Evolutionary conservation across 2,888 invertebrate genomes (phyloP).

Genomic region (Luperina nickerlii): DNA sequence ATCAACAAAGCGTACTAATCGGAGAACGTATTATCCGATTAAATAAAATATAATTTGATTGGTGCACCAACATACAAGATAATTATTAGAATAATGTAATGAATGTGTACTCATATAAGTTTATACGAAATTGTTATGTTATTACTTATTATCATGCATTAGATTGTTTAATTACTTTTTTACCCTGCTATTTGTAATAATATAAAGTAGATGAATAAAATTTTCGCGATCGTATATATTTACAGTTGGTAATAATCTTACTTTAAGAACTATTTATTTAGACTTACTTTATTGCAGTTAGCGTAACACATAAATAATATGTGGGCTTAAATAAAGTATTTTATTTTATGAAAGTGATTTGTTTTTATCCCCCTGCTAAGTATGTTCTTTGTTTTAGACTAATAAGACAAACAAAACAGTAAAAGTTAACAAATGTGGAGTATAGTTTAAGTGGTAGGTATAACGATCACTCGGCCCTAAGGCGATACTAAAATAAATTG

Average conservation of each 20-base stretch:
- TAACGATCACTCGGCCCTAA: not conserved
- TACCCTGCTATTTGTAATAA: slow-evolving; percentile 60
- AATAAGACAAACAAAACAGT: not conserved
- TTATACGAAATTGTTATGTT: slow-evolving; percentile 53
- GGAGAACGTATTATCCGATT: slow-evolving; percentile 52
- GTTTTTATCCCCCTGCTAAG: not conserved
- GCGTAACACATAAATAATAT: slow-evolving; percentile 80
- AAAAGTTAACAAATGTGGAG: not conserved
- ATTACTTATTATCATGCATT: slow-evolving; percentile 46
- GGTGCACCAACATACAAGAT: slow-evolving; percentile 77
- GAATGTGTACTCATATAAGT: slow-evolving; percentile 51
- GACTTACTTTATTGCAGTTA: slow-evolving; percentile 80
- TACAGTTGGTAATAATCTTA: slow-evolving; percentile 77
- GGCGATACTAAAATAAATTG: too few species aligned
- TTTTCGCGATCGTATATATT: slow-evolving; percentile 66
- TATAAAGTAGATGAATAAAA: slow-evolving; percentile 59
- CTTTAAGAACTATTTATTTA: slow-evolving; percentile 84
- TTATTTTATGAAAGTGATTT: slow-evolving; percentile 80
- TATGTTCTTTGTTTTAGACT: not conserved
- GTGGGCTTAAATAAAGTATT: slow-evolving; percentile 89
- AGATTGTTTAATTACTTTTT: slow-evolving; percentile 62
- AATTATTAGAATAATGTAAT: slow-evolving; percentile 58
- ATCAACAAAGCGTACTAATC: slow-evolving; percentile 51
- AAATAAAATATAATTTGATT: slow-evolving; percentile 66
- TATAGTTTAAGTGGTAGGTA: not conserved